Evolutionary conservation across 2,888 invertebrate species (phyloP), one percentile per base, ranked within the genome.

Genomic region (Bombylius discolor): DNA sequence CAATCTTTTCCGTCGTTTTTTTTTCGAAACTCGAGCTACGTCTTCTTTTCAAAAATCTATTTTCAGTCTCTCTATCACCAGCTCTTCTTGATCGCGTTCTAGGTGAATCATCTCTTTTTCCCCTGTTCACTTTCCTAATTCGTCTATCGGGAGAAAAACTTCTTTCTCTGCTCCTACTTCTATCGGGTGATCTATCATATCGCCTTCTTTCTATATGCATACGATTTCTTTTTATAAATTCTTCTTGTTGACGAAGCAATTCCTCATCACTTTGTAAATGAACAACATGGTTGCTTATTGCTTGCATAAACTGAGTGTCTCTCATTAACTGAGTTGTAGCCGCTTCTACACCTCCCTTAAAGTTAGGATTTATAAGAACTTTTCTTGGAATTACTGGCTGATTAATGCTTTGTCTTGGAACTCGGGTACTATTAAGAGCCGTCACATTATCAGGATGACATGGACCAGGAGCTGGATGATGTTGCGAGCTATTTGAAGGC

Each of bases 291-390:
- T 61, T 62, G 56, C 68, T 69, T 49, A 73, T 72, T 32, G 70
- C 65, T 33, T 70, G 68, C 67, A 72, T 69, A 56, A 71, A 74
- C 56, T 74, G 73, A 1, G 73, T 74, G 62, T 74, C 74, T 61
- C 73, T 71, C 59, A 74, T 71, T 52, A 74, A 68, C 63, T 74
- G 73, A 61, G 66, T 73, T 51, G 71, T 75, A 47, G 74, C 75
- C 9, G 75, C 75, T 60, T 74, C 72, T 42, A 74, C 74, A 23
- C 74, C 74, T 5, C 75, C 74, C 57, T 74, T 74, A 51, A 74
- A 74, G 59, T 74, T 74, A 1, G 74, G 74, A 65, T 74, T 74
- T 42, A 74, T 74, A 31, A 74, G 63, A 52, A 74, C 68, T 63
- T 70, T 70, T 45, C 67, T 60, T 1, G 69, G 67, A 5, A 66